These are phyloP conservation scores for Drosophila fulvimacula DNA, from an alignment of 2,888 invertebrate species.

Conservation along the genomic window DNA sequence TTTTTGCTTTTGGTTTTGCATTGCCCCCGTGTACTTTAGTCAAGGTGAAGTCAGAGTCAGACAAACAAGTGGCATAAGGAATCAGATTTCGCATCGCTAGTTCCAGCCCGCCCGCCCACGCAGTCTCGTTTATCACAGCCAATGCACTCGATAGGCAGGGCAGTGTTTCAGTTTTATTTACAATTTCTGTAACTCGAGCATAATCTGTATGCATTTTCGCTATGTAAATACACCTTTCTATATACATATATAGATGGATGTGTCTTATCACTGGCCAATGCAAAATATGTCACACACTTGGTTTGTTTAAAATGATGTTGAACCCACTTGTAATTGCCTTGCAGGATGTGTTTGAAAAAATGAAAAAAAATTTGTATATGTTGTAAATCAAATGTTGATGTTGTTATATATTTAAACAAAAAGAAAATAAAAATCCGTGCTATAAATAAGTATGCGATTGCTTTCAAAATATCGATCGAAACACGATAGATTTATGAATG, in stretches of 20 bases:
- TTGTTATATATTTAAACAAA: conserved; percentile 59
- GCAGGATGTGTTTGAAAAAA: conserved; percentile 28
- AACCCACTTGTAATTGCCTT: conserved; percentile 35
- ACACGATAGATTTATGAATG: conserved; percentile 4
- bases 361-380: conserved; percentile 7
- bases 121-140: not conserved
- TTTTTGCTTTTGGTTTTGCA: conserved; percentile 30
- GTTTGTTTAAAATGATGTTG: not conserved
- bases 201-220: not conserved
- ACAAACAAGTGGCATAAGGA: conserved; percentile 39
- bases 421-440: conserved; percentile 54
- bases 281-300: conserved; percentile 19
- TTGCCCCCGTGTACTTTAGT: conserved; percentile 70
- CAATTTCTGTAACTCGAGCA: not conserved
- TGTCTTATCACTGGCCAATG: conserved; percentile 43
- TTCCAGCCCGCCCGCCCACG: not conserved
- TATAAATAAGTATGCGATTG: conserved; percentile 54
- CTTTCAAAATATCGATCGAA: conserved; percentile 39
- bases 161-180: not conserved
- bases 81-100: conserved; percentile 34
- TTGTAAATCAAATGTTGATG: conserved; percentile 24
- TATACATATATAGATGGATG: conserved; percentile 15
- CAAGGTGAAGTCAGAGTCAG: conserved; percentile 79
- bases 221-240: not conserved
- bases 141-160: no score